Percentiles rank a stretch among this genome's conserved stretches.
phyloP scores from a whole-genome alignment of 2,113 vertebrate species.

The Carassius carassius region DNA sequence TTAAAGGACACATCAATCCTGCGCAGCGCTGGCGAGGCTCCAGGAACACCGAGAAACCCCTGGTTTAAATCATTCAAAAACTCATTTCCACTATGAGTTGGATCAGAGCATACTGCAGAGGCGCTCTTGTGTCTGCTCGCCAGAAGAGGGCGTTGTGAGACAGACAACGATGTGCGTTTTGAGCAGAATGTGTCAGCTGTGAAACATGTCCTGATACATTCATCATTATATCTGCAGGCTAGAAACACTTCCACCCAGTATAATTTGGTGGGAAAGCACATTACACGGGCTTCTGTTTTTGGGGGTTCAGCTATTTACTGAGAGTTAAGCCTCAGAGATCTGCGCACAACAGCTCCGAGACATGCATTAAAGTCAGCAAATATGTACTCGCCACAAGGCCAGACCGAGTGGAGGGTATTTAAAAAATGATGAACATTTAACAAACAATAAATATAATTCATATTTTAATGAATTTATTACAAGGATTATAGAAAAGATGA shows the following conservation, averaged over 20 bases:
- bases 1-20: neutral
- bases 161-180: neutral
- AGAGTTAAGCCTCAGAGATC: conserved; percentile 36
- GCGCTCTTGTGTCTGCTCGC: neutral
- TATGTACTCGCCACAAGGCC: neutral
- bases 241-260: conserved; percentile 14
- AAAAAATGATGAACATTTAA: neutral
- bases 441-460: neutral
- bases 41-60: neutral
- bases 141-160: conserved; percentile 33
- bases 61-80: neutral
- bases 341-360: conserved; percentile 6
- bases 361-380: conserved; percentile 4
- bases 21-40: neutral
- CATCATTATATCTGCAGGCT: conserved; percentile 30
- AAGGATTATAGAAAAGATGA: neutral
- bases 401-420: neutral
- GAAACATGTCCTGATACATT: conserved; percentile 34
- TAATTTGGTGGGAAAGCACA: conserved; percentile 38
- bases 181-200: neutral
- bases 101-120: neutral
- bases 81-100: neutral
- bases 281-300: conserved; percentile 29
- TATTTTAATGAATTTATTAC: neutral
- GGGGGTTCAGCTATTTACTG: conserved; percentile 31